Evolutionary conservation across 2,797 vertebrate species (phyloP).

Genomic region (Mycteria americana): DNA sequence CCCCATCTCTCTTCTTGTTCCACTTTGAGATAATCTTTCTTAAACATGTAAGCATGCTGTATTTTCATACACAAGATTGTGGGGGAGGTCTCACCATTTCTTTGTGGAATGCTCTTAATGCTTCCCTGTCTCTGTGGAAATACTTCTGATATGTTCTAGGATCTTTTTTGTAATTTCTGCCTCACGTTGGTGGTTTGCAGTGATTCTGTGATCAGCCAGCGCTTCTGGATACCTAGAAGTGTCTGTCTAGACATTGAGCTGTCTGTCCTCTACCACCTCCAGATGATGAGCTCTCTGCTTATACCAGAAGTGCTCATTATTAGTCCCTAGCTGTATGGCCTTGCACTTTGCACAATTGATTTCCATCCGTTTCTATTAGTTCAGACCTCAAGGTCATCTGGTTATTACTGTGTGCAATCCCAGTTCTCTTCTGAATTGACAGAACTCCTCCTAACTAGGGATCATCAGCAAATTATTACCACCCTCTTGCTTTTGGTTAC

Average conservation of each 20-base stretch:
- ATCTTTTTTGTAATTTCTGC: not conserved
- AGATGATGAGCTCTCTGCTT: not conserved
- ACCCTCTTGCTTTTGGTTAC: not conserved
- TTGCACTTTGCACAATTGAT: slow-evolving; percentile 37
- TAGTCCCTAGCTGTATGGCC: not conserved
- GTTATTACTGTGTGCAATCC: not conserved
- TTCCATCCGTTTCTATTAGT: slow-evolving; percentile 34
- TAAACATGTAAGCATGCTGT: not conserved
- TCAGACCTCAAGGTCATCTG: slow-evolving; percentile 32
- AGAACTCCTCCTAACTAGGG: slow-evolving; percentile 5
- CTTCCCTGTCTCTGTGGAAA: not conserved
- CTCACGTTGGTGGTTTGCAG: not conserved
- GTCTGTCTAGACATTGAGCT: not conserved
- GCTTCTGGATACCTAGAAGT: not conserved
- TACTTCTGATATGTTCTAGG: not conserved
- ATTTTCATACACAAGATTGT: not conserved
- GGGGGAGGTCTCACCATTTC: not conserved
- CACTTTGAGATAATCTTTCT: not conserved
- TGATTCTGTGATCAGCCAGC: not conserved
- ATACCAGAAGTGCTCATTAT: slow-evolving; percentile 1
- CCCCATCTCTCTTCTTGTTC: not conserved
- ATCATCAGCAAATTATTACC: not conserved
- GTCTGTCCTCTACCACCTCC: not conserved
- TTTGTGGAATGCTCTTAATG: not conserved
- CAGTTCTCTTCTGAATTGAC: slow-evolving; percentile 16